These are phyloP conservation scores for Maniola hyperantus DNA, from an alignment of 2,888 invertebrate species.

Conservation along the genomic window DNA sequence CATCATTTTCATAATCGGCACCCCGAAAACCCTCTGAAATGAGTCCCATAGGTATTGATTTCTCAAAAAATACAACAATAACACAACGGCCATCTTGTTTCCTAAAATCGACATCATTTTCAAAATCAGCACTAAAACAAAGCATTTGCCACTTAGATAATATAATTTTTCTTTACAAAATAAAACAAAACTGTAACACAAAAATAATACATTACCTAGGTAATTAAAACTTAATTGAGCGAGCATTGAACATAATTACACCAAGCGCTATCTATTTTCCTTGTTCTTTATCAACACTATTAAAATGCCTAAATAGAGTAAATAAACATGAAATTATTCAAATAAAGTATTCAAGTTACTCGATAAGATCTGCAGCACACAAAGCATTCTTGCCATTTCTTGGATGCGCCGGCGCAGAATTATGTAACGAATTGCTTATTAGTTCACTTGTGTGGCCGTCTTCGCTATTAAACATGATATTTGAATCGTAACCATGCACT, in stretches of 20 bases:
- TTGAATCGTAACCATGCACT: too few relatives aligned
- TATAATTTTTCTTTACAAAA: not conserved
- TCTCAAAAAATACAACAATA: too few relatives aligned
- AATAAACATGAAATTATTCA: conserved; percentile 7
- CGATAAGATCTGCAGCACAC: conserved; percentile 9
- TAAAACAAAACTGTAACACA: not conserved
- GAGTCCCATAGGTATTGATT: too few relatives aligned
- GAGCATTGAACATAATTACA: not conserved
- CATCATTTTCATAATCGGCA: too few relatives aligned
- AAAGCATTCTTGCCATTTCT: too few relatives aligned
- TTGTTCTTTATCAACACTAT: not conserved
- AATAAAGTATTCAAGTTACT: not conserved
- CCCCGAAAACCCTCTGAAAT: too few relatives aligned
- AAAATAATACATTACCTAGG: not conserved
- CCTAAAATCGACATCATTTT: too few relatives aligned
- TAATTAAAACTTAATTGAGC: conserved; percentile 4
- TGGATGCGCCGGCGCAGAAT: not conserved
- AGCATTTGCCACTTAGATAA: too few relatives aligned
- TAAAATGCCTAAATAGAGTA: not conserved
- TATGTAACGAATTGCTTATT: conserved; percentile 1
- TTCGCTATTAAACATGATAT: not conserved
- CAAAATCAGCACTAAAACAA: too few relatives aligned
- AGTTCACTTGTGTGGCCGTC: not conserved
- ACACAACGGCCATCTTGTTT: too few relatives aligned
- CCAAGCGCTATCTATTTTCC: not conserved